Conservation (phyloP, 2,113 vertebrate genomes). For the Anas platyrhynchos region DNA sequence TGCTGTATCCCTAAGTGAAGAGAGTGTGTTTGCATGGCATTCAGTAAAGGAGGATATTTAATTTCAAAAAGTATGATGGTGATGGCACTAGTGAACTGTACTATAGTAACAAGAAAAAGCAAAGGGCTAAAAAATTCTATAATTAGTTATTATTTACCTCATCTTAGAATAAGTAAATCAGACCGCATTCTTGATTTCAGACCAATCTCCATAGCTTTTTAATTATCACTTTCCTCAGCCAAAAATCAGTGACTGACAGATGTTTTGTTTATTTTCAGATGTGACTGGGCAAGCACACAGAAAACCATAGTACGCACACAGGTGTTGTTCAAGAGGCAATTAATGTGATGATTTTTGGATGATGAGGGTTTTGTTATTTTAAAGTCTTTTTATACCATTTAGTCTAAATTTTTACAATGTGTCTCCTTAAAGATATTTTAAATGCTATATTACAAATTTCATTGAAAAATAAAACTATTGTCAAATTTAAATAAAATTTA, state of each 20-base stretch:
- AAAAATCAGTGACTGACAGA: background rate
- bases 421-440: background rate
- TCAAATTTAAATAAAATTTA: background rate
- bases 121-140: background rate
- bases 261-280: conserved; percentile 41
- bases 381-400: background rate
- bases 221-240: conserved; percentile 3
- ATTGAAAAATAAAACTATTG: background rate
- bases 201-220: background rate
- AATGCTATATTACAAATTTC: background rate
- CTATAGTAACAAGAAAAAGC: background rate
- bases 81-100: background rate
- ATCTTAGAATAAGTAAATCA: background rate
- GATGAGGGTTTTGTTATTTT: fast-evolving
- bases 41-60: background rate
- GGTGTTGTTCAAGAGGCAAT: background rate
- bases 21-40: background rate
- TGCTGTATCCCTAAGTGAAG: background rate
- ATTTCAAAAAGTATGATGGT: background rate
- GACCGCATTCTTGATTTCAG: background rate
- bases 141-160: background rate
- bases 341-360: background rate
- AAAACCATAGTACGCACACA: background rate
- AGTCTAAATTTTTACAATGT: background rate
- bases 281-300: background rate